Evolutionary conservation across 2,113 vertebrate species (phyloP).

Genomic region (Miniopterus natalensis): DNA sequence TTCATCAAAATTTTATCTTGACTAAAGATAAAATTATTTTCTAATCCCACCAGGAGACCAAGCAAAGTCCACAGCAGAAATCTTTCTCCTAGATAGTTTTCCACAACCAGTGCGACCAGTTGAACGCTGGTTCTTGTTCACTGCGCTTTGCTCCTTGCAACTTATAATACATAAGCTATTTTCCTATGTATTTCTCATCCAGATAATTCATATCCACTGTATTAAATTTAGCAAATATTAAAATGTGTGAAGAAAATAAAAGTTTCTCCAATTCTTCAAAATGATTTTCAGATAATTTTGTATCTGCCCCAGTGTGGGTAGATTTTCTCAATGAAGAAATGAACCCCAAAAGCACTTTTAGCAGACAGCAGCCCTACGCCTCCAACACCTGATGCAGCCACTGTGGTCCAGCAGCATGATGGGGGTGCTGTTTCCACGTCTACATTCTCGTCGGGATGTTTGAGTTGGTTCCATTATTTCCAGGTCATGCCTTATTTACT

Average conservation of each 20-base stretch:
- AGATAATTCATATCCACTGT: neutral
- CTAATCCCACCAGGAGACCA: neutral
- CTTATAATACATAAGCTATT: neutral
- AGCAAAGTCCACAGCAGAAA: neutral
- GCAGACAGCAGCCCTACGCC: accelerated
- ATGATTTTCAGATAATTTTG: neutral
- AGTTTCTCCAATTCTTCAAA: neutral
- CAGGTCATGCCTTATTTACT: neutral
- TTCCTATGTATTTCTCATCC: neutral
- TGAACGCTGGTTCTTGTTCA: neutral
- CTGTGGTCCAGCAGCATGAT: neutral
- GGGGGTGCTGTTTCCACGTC: neutral
- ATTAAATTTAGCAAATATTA: neutral
- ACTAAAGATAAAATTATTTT: neutral
- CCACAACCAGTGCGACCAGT: neutral
- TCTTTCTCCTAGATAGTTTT: neutral
- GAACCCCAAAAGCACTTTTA: neutral
- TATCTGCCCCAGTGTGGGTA: neutral
- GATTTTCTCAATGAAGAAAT: neutral
- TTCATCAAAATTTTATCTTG: neutral
- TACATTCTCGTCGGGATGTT: neutral
- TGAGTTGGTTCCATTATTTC: neutral
- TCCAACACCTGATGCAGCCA: too few relatives aligned
- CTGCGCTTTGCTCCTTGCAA: neutral
- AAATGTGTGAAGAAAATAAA: neutral